Conservation (phyloP, 2,797 vertebrate species). For the Chaunax sp. region DNA sequence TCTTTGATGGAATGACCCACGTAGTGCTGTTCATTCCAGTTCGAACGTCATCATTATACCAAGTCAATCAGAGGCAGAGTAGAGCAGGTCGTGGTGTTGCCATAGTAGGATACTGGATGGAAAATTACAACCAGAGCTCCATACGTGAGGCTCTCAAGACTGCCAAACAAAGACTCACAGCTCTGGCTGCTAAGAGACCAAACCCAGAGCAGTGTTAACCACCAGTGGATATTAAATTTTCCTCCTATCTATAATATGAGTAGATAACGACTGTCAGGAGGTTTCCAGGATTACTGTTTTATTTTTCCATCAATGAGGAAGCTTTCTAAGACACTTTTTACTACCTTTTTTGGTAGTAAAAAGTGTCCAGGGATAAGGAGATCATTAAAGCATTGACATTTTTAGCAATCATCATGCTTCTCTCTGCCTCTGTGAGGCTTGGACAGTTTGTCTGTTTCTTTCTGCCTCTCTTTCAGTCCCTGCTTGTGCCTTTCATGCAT, state of each 20-base stretch:
- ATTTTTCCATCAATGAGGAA: not conserved
- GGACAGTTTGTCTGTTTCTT: not conserved
- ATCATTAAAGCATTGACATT: no score
- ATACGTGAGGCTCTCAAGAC: no score
- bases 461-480: no score
- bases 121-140: no score
- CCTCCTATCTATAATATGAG: constrained; percentile 40
- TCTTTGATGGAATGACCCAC: no score
- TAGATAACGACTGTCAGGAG: constrained; percentile 7
- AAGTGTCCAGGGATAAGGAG: not conserved
- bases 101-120: no score
- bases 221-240: constrained; percentile 48
- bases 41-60: no score
- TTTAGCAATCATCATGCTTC: not conserved
- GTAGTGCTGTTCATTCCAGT: no score
- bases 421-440: not conserved
- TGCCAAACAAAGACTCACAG: no score
- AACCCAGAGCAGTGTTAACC: constrained; percentile 40
- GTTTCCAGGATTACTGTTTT: constrained; percentile 19
- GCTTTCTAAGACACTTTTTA: not conserved
- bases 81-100: constrained; percentile 19
- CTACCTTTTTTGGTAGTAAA: not conserved
- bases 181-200: no score
- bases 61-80: no score
- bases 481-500: no score